phyloP scores from a whole-genome alignment of 1,140 invertebrate genomes.

The Drosophila tropicalis region DNA sequence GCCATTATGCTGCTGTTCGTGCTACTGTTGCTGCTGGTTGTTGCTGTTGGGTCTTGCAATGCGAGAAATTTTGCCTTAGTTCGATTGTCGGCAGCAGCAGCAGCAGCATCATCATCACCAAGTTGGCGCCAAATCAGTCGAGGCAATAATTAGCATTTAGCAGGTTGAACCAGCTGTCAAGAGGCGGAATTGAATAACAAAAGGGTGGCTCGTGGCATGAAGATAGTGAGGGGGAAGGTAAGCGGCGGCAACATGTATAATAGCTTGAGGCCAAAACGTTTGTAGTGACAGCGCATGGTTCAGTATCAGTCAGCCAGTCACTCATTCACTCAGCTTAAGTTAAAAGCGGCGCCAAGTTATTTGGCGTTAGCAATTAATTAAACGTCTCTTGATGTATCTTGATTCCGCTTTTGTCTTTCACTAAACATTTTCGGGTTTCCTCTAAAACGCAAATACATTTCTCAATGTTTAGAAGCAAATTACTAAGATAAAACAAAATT shows the following conservation, averaged over 20 bases:
- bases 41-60: slow-evolving; percentile 26
- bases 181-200: slow-evolving; percentile 26
- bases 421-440: not conserved
- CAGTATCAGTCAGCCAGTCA: slow-evolving; percentile 43
- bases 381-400: slow-evolving; percentile 36
- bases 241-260: slow-evolving; percentile 35
- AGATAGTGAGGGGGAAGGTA: not conserved
- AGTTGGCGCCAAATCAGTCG: slow-evolving; percentile 22
- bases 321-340: slow-evolving; percentile 30
- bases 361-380: slow-evolving; percentile 62
- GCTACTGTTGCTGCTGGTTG: slow-evolving; percentile 2
- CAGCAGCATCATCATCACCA: slow-evolving; percentile 59
- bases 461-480: not conserved
- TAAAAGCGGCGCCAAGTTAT: slow-evolving; percentile 37
- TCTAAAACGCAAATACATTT: not conserved
- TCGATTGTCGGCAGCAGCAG: slow-evolving; percentile 60
- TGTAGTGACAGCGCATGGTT: slow-evolving; percentile 32
- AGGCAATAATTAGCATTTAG: slow-evolving; percentile 65
- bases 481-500: slow-evolving; percentile 20
- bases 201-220: not conserved
- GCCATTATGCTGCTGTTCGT: not conserved
- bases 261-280: slow-evolving; percentile 44
- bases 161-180: slow-evolving; percentile 40
- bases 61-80: slow-evolving; percentile 42
- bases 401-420: slow-evolving; percentile 36